Conservation (phyloP, 2,113 vertebrate genomes). For the Pachypanchax playfairii region DNA sequence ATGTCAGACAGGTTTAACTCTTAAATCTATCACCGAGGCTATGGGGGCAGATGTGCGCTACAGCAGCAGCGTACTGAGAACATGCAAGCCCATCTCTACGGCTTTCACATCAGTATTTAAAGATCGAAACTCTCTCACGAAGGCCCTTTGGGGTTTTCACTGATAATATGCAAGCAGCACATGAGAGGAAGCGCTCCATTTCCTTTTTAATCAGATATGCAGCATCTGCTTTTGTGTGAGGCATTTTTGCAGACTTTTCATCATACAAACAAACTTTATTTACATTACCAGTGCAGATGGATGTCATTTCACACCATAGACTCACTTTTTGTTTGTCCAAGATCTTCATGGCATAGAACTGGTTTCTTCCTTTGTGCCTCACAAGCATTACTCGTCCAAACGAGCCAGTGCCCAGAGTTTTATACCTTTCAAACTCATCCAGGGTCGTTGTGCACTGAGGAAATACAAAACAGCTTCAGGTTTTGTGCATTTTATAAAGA, state of each 20-base stretch:
- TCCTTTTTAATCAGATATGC: conserved; percentile 55
- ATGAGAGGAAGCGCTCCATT: conserved; percentile 55
- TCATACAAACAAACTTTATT: background rate
- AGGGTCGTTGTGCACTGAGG: conserved; percentile 91
- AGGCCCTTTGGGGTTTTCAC: conserved; percentile 44
- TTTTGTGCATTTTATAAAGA: background rate
- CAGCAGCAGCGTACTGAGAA: background rate
- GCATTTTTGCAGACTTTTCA: background rate
- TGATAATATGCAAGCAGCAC: background rate
- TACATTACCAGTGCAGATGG: background rate
- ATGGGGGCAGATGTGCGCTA: conserved; percentile 1
- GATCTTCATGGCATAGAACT: conserved; percentile 99
- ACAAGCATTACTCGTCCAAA: conserved; percentile 99
- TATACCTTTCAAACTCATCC: conserved; percentile 97
- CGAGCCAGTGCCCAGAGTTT: conserved; percentile 97
- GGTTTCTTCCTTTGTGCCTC: conserved; percentile 95
- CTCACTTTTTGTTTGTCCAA: conserved; percentile 98
- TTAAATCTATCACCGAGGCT: conserved; percentile 14
- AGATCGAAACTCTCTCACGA: conserved; percentile 36
- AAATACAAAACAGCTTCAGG: conserved; percentile 26
- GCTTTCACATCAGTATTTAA: conserved; percentile 57
- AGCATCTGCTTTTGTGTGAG: background rate
- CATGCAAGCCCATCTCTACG: conserved; percentile 15
- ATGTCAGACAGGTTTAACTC: conserved; percentile 9
- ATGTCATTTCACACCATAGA: conserved; percentile 21